These are phyloP conservation scores for Hartigia nigra DNA, from an alignment of 2,888 invertebrate species.

Conservation along the genomic window DNA sequence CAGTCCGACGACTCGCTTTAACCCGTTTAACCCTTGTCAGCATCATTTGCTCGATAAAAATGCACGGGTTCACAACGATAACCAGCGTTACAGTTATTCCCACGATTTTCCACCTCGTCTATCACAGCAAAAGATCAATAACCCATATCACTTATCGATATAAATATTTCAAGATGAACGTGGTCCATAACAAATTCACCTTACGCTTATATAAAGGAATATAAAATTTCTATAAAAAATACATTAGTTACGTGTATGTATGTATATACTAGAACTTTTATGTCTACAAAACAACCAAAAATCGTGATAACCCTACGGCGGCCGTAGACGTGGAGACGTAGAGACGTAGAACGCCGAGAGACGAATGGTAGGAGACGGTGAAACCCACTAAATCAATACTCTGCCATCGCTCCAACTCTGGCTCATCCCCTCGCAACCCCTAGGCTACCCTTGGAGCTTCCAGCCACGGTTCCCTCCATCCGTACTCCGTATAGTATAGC, in stretches of 20 bases:
- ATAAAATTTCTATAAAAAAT: neutral
- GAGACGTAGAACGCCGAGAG: constrained; percentile 60
- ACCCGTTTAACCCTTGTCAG: neutral
- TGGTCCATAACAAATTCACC: neutral
- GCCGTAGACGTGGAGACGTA: constrained; percentile 45
- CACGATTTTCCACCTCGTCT: neutral
- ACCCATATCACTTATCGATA: neutral
- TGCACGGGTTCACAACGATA: neutral
- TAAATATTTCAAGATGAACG: neutral
- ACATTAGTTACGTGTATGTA: neutral
- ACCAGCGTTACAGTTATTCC: neutral
- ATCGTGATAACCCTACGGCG: neutral
- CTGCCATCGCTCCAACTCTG: constrained; percentile 67
- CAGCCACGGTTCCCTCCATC: constrained; percentile 37
- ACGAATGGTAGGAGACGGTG: constrained; percentile 65
- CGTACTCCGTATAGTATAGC: constrained; percentile 40
- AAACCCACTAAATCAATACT: constrained; percentile 66
- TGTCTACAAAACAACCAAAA: neutral
- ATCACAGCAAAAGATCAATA: neutral
- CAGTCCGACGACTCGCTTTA: neutral
- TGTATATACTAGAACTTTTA: neutral
- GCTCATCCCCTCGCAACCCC: constrained; percentile 57
- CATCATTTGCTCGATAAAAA: neutral
- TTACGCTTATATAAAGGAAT: neutral
- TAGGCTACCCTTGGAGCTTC: constrained; percentile 40